Base-by-base conservation (phyloP, 2,888 invertebrate genomes). In the Rugalucina vietnamica region DNA sequence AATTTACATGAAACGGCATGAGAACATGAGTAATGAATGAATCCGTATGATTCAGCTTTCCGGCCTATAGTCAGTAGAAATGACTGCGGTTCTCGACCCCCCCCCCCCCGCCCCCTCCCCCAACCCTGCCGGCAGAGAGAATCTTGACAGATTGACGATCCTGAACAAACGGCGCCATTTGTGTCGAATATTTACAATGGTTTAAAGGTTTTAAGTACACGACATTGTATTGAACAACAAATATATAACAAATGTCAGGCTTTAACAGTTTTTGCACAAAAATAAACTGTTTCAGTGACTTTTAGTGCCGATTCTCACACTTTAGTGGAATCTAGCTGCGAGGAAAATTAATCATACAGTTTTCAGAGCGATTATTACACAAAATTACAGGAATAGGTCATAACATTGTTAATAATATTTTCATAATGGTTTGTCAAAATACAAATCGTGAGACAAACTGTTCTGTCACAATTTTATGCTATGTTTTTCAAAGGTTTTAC, bases 321-420 rank as follows among this genome's bases (percentile, higher is more conserved):
- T 65, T 65, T 34, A 3, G 34, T 65, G 29, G 12, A 14, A 65
- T 21, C 65, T 24, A 29, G 29, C 32, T 34, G 65, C 65, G 65
- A 29, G 65, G 65, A 65, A 65, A 65, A 65, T 65, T 65, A 60
- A 60, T 24, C 60, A 60, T 24, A 60, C 60, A 60, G 27, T 29
- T 60, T 60, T 60, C 60, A 10, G 29, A 60, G 24, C n/a, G 27
- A 60, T 14, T 8, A 18, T 43, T 43, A 43, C 8, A 8, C 43
- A 34, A 21, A 65, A 65, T 65, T 65, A 65, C 65, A 65, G 21
- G 34, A 65, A 32, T 34, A 65, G 27, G 65, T 2, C 65, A 34
- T 2, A 65, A n/a, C 4, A 65, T 65, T 65, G 34, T 27, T 14
- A 10, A 4, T 65, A 29, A 65, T 65, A 65, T 65, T 65, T 65